phyloP scores from a whole-genome alignment of 2,888 invertebrate genomes.

The Latheticus oryzae region DNA sequence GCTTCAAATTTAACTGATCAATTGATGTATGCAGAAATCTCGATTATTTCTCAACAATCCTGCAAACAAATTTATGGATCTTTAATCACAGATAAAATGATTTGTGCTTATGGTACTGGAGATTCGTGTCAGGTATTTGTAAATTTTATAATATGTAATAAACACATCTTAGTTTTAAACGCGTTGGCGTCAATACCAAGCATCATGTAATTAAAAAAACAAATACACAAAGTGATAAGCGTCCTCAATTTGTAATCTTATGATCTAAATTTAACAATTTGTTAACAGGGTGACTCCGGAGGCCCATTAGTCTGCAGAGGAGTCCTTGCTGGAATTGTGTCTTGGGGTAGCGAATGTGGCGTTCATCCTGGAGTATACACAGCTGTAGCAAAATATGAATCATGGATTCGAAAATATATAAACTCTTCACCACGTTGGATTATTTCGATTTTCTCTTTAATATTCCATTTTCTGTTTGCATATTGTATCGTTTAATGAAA shows the following conservation, averaged over 20 bases:
- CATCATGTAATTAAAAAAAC: too few species aligned
- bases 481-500: constrained; percentile 1
- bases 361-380: constrained; percentile 54
- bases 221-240: too few species aligned
- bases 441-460: background rate
- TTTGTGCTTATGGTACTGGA: constrained; percentile 33
- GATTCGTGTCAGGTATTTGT: constrained; percentile 42
- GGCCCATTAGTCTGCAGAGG: constrained; percentile 52
- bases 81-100: constrained; percentile 24
- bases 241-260: too few species aligned
- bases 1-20: constrained; percentile 11
- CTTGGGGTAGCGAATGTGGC: constrained; percentile 53
- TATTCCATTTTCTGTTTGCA: background rate
- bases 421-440: constrained; percentile 14
- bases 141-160: too few species aligned
- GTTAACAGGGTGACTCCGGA: constrained; percentile 55
- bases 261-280: too few species aligned
- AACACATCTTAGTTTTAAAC: too few species aligned
- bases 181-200: too few species aligned
- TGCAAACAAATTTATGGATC: constrained; percentile 3
- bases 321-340: constrained; percentile 51
- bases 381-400: constrained; percentile 45
- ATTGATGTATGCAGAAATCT: constrained; percentile 19
- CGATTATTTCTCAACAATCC: constrained; percentile 8
- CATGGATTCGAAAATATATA: constrained; percentile 48